Base-by-base conservation (phyloP, 1,140 invertebrate genomes). In the Cydia strobilella region DNA sequence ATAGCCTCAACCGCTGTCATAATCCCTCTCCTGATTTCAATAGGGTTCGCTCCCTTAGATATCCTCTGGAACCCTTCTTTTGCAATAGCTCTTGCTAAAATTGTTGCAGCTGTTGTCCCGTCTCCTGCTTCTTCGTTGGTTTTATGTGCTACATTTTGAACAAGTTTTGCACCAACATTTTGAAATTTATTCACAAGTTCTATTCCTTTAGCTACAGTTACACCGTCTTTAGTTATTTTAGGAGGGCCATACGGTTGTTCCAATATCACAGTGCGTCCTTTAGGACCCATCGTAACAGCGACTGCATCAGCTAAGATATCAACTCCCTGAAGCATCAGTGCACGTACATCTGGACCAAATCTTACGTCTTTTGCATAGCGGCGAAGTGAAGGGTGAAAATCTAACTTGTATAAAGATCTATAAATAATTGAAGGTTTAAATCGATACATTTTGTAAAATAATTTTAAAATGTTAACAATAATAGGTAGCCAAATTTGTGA, bases 161-260 rank as follows among this genome's bases (percentile, higher is more conserved):
- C 97, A 9, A 99, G 91, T 86, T 97, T 98, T 13, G 98, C 98
- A 73, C 98, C 98, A 90, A 99, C 97, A 90, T 99, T 99, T 91
- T 98, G 97, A 88, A 97, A 98, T 87, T 98, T 99, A 89, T 99
- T 98, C 88, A 97, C 96, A 7, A 99, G 93, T 88, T 99, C 98
- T 72, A 99, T 96, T 27, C 96, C 96, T 92, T 99, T 99, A 5
- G 98, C 98, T n/a, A 99, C 98, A 0, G 98, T 99, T 0, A 99
- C 98, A 79, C 98, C 98, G 91, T 99, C 98, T 91, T 99, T 99
- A 2, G 98, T 99, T 82, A 99, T 99, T 93, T 98, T 99, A n/a
- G 98, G 98, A 76, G 96, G 96, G 12, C 98, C 98, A 97, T 97
- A 98, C 23, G 96, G 96, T 90, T 99, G 98, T 90, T 99, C 98